A percentile compares a stretch with the other conserved stretches of the same genome.
Conservation (phyloP, 2,797 vertebrate genomes). For the Sphenopsis melanotis region DNA sequence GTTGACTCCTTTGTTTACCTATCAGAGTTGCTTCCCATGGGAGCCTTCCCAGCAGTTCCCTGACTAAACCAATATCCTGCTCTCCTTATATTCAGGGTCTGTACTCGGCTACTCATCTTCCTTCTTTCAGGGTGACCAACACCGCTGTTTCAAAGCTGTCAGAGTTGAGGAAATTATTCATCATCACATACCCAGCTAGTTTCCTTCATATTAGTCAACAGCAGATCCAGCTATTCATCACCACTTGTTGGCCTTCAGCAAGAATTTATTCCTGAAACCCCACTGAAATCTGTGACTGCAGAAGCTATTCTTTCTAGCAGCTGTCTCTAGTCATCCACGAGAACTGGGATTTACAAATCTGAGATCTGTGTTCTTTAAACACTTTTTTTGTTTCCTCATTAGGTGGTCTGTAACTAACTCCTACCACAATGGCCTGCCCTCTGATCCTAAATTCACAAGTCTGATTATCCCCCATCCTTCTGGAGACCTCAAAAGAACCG, state of each 20-base stretch:
- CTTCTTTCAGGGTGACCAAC: neutral
- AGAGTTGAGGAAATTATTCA: neutral
- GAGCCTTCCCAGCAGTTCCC: neutral
- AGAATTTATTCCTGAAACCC: neutral
- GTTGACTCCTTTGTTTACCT: neutral
- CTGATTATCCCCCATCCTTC: neutral
- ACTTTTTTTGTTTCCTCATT: neutral
- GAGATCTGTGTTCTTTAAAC: neutral
- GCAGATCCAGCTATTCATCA: neutral
- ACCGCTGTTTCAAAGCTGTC: neutral
- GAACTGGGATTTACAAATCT: neutral
- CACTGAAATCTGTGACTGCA: neutral
- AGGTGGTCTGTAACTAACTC: neutral
- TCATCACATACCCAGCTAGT: neutral
- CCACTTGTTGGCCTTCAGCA: neutral
- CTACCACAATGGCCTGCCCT: neutral
- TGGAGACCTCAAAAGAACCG: neutral
- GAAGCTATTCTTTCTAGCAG: neutral
- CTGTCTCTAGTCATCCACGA: neutral
- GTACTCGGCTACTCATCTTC: neutral
- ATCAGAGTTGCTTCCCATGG: neutral
- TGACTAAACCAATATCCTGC: neutral
- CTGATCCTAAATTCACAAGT: neutral
- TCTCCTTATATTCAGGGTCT: neutral
- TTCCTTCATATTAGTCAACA: neutral